These are phyloP conservation scores for Hofmannophila pseudospretella DNA, from an alignment of 2,888 invertebrate genomes.

Conservation along the genomic window DNA sequence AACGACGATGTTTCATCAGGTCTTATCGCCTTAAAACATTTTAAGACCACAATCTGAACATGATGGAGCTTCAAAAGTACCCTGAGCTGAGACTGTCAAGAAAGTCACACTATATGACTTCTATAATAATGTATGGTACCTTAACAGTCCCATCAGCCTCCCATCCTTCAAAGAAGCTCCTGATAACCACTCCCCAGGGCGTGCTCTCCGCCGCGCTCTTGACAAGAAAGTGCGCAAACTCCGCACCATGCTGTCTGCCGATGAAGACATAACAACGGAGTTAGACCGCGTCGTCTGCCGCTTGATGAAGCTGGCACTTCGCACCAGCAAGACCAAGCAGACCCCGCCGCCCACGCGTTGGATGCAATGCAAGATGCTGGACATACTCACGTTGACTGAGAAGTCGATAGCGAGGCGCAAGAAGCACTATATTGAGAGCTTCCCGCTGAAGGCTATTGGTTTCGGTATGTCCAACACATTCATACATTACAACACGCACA, in stretches of 20 bases:
- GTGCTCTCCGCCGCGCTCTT: constrained; percentile 48
- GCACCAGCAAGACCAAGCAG: constrained; percentile 31
- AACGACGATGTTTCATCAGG: too few species aligned
- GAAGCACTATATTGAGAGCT: constrained; percentile 34
- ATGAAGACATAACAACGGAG: constrained; percentile 55
- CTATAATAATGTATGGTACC: too few species aligned
- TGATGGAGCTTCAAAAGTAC: too few species aligned
- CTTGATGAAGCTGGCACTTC: constrained; percentile 55
- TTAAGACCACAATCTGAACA: too few species aligned
- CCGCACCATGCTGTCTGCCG: constrained; percentile 43
- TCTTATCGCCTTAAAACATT: too few species aligned
- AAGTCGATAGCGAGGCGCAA: constrained; percentile 53
- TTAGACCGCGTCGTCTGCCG: constrained; percentile 54
- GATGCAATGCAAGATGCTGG: constrained; percentile 61
- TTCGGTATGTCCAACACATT: constrained; percentile 43
- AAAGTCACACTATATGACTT: too few species aligned
- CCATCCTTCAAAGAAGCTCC: too few species aligned
- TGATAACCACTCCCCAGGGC: too few species aligned
- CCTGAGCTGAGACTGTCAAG: neutral
- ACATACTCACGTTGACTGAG: constrained; percentile 57
- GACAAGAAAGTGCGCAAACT: constrained; percentile 55
- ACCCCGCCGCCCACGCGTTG: constrained; percentile 45
- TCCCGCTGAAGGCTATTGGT: constrained; percentile 33
- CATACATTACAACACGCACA: too few species aligned
- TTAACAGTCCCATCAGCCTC: too few species aligned